phyloP scores from a whole-genome alignment of 2,113 vertebrate species.

The Geococcyx californianus region DNA sequence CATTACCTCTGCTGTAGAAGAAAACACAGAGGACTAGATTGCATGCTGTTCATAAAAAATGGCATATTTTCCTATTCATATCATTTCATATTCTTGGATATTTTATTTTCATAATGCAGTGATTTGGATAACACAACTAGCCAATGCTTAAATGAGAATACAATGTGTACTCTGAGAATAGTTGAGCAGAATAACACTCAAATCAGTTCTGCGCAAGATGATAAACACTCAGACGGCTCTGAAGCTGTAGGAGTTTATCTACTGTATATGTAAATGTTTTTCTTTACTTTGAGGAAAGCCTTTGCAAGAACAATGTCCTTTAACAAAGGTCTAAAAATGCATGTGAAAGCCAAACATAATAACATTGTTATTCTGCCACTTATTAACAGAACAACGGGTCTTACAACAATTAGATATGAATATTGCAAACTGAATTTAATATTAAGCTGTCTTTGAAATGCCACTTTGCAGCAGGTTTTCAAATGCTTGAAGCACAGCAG shows the following conservation, averaged over 20 bases:
- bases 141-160: slow-evolving; percentile 61
- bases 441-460: slow-evolving; percentile 81
- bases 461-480: slow-evolving; percentile 80
- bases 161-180: slow-evolving; percentile 55
- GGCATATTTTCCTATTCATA: slow-evolving; percentile 51
- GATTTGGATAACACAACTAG: slow-evolving; percentile 62
- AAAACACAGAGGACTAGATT: slow-evolving; percentile 50
- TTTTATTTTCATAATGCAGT: slow-evolving; percentile 65
- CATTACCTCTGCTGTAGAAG: slow-evolving; percentile 50
- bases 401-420: slow-evolving; percentile 79
- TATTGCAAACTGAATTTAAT: slow-evolving; percentile 80
- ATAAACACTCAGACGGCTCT: slow-evolving; percentile 62
- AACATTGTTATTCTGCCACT: slow-evolving; percentile 75
- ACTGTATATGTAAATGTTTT: slow-evolving; percentile 69
- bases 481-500: slow-evolving; percentile 80
- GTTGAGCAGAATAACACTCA: slow-evolving; percentile 57
- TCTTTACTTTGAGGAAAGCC: slow-evolving; percentile 60
- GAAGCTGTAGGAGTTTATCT: slow-evolving; percentile 70
- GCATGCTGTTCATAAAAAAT: slow-evolving; percentile 25
- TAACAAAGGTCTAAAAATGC: slow-evolving; percentile 74
- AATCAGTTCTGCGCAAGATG: slow-evolving; percentile 60
- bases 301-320: slow-evolving; percentile 69
- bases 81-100: slow-evolving; percentile 47
- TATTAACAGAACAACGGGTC: slow-evolving; percentile 77
- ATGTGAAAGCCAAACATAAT: slow-evolving; percentile 71